Conservation (phyloP, 2,888 invertebrate genomes). For the Drosophila putrida region DNA sequence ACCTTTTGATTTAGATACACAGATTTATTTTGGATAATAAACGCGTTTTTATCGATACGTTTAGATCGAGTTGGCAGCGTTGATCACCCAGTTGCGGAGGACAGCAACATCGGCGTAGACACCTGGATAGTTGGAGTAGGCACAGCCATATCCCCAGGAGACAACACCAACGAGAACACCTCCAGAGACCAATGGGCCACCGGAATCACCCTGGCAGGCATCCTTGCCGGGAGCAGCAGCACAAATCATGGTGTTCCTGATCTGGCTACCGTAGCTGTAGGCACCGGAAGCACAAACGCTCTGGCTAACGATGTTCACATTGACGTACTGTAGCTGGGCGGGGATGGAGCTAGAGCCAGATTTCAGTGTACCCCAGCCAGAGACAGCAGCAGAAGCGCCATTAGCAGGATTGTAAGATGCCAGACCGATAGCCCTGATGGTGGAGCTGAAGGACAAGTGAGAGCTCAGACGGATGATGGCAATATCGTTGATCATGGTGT, state of each 20-base stretch:
- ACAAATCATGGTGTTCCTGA: constrained; percentile 68
- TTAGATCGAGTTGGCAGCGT: constrained; percentile 42
- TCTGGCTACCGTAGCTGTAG: constrained; percentile 79
- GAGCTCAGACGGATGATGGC: constrained; percentile 86
- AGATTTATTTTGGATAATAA: constrained; percentile 9
- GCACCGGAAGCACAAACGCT: constrained; percentile 82
- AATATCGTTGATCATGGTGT: constrained; percentile 86
- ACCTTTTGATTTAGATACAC: neutral
- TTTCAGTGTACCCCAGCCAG: constrained; percentile 69
- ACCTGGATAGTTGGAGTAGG: constrained; percentile 62
- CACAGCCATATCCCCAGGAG: constrained; percentile 78
- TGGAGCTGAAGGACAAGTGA: constrained; percentile 84
- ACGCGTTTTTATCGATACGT: neutral
- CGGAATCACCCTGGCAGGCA: constrained; percentile 38
- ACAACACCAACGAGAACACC: constrained; percentile 37
- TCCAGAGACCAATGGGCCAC: constrained; percentile 39
- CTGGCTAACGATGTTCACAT: constrained; percentile 84
- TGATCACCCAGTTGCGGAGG: constrained; percentile 54
- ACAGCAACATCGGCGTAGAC: constrained; percentile 60
- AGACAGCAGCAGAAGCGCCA: constrained; percentile 53
- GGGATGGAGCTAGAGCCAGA: constrained; percentile 62
- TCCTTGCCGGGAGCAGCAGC: constrained; percentile 70
- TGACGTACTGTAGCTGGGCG: constrained; percentile 85
- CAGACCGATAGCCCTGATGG: constrained; percentile 85
- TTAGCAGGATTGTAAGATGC: constrained; percentile 64